A percentile compares a stretch with the other conserved stretches of the same genome.
Evolutionary conservation across 2,888 invertebrate genomes (phyloP).

Genomic region (Caenorhabditis afra): DNA sequence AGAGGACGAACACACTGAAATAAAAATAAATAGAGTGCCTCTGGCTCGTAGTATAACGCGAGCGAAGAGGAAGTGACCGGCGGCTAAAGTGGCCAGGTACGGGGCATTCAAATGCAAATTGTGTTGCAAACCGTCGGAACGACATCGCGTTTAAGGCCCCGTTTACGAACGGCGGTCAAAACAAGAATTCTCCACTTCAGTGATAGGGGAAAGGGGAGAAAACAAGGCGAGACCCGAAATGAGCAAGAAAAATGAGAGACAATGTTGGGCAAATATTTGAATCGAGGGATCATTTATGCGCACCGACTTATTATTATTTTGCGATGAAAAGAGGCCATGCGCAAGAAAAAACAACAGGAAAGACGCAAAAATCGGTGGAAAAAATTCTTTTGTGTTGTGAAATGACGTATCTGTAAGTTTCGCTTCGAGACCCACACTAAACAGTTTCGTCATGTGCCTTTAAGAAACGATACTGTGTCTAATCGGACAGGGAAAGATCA

Average conservation of each 20-base stretch:
- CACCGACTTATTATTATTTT: constrained; percentile 31
- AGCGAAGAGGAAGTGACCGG: background rate
- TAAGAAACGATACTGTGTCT: too few species aligned
- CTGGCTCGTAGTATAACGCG: constrained; percentile 19
- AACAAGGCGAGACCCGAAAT: constrained; percentile 8
- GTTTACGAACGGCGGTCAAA: constrained; percentile 3
- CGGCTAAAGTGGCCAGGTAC: constrained; percentile 17
- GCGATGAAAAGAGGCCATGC: constrained; percentile 5
- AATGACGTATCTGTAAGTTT: too few species aligned
- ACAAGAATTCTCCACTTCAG: background rate
- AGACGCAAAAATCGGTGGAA: constrained; percentile 2
- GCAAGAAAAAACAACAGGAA: background rate
- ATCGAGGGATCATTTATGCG: constrained; percentile 28
- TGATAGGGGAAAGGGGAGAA: constrained; percentile 6
- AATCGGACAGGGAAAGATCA: too few species aligned
- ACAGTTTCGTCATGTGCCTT: too few species aligned
- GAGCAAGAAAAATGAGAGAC: constrained; percentile 41
- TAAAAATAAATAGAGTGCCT: constrained; percentile 1
- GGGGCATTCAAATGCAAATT: constrained; percentile 55
- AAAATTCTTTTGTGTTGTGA: background rate
- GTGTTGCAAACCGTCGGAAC: constrained; percentile 33
- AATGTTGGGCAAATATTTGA: constrained; percentile 49
- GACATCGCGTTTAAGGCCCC: constrained; percentile 29
- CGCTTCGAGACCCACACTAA: too few species aligned
- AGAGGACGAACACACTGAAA: constrained; percentile 31